These are phyloP conservation scores for Taxidea taxus DNA, from an alignment of 2,113 vertebrate species.

Conservation along the genomic window DNA sequence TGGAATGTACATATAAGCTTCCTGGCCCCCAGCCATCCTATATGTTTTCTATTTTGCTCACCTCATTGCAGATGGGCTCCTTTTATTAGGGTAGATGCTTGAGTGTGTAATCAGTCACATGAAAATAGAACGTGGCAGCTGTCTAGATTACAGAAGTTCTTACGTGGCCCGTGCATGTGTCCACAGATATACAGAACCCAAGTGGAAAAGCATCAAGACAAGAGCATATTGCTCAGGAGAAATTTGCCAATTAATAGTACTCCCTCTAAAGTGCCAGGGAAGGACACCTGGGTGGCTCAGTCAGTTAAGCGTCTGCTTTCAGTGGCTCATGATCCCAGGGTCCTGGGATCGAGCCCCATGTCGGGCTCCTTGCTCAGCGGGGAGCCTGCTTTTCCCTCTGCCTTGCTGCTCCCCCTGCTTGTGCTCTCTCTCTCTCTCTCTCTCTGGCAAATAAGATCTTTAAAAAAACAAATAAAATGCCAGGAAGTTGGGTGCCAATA, in stretches of 20 bases:
- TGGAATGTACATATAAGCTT: neutral
- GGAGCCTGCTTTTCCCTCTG: no score
- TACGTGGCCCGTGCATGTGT: neutral
- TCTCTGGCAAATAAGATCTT: no score
- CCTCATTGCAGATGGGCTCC: slow-evolving; percentile 37
- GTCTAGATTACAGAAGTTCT: neutral
- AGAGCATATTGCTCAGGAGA: neutral
- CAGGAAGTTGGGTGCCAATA: neutral
- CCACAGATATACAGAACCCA: neutral
- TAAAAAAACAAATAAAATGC: neutral
- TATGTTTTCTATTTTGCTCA: slow-evolving; percentile 58
- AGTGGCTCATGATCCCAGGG: no score
- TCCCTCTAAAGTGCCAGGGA: neutral
- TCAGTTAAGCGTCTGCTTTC: no score
- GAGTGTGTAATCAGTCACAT: slow-evolving; percentile 22
- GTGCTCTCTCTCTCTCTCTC: no score
- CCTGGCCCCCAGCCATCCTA: slow-evolving; percentile 36
- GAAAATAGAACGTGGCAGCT: slow-evolving; percentile 11
- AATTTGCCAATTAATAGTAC: neutral
- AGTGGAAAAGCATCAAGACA: neutral
- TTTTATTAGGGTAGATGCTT: slow-evolving; percentile 36
- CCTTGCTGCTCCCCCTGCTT: no score
- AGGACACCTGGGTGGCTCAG: no score
- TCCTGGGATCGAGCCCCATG: no score
- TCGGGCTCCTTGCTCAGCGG: no score